A percentile compares a stretch with the other conserved stretches of the same genome.
Evolutionary conservation across 2,888 invertebrate species (phyloP).

Genomic region (Liopterus haemorrhoidalis): DNA sequence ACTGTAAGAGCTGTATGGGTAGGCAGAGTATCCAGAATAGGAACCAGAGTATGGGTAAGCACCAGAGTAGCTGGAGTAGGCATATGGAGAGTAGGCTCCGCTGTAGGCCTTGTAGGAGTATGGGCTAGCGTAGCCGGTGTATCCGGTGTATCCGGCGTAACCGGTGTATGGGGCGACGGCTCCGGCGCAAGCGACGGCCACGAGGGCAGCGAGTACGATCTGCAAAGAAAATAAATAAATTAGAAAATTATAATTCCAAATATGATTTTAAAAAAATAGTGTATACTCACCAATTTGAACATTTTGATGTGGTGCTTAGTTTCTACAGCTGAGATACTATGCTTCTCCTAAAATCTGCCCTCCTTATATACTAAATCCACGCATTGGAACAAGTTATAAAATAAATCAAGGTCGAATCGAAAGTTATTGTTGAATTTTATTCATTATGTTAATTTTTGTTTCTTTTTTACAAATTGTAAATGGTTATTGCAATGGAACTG

Average conservation of each 20-base stretch:
- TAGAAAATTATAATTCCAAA: background rate
- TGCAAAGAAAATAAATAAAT: constrained; percentile 7
- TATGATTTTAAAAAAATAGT: too few species aligned
- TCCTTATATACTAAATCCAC: too few species aligned
- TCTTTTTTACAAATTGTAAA: too few species aligned
- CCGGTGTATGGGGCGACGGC: background rate
- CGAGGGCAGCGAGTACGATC: constrained; percentile 15
- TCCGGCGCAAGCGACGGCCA: constrained; percentile 10
- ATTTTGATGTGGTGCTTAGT: too few species aligned
- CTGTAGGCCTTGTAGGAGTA: background rate
- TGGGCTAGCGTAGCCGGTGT: constrained; percentile 11
- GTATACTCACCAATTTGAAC: too few species aligned
- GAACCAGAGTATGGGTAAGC: constrained; percentile 42
- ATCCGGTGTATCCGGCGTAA: constrained; percentile 29
- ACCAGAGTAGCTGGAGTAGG: constrained; percentile 15
- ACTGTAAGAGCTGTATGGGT: constrained; percentile 24
- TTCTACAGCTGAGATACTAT: too few species aligned
- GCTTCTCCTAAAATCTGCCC: background rate
- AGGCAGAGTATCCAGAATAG: constrained; percentile 37
- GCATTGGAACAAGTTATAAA: background rate
- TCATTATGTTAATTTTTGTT: too few species aligned
- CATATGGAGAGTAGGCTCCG: constrained; percentile 7
- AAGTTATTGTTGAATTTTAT: background rate
- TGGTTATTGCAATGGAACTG: too few species aligned
- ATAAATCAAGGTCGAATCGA: background rate